A percentile compares a stretch with the other conserved stretches of the same genome.
Evolutionary conservation across 2,888 invertebrate species (phyloP).

Genomic region (Drosophila eohydei): DNA sequence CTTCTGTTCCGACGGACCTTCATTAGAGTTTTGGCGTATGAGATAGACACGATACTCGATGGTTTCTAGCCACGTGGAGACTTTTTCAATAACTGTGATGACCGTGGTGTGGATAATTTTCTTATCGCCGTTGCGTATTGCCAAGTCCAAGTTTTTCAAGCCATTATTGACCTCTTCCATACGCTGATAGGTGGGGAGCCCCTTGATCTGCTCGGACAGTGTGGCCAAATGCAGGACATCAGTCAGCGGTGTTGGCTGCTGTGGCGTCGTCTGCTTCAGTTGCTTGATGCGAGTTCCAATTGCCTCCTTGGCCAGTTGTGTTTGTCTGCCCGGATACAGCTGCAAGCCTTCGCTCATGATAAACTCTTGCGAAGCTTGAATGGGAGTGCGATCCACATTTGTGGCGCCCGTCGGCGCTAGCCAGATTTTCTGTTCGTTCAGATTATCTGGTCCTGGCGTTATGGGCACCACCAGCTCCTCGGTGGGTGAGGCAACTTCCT

Average conservation of each 20-base stretch:
- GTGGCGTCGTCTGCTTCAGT: constrained; percentile 85
- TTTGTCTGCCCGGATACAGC: constrained; percentile 78
- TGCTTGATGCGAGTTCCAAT: constrained; percentile 87
- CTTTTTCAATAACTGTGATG: constrained; percentile 91
- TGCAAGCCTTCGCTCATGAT: constrained; percentile 80
- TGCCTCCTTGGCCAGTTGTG: constrained; percentile 84
- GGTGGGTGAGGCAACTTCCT: constrained; percentile 86
- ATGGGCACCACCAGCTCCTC: constrained; percentile 85
- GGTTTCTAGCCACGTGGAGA: constrained; percentile 93
- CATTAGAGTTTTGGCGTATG: constrained; percentile 86
- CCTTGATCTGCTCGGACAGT: constrained; percentile 86
- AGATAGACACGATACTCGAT: constrained; percentile 92
- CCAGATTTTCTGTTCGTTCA: constrained; percentile 78
- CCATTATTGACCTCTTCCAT: constrained; percentile 87
- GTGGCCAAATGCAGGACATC: constrained; percentile 88
- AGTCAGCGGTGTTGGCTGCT: constrained; percentile 86
- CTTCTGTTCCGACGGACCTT: constrained; percentile 87
- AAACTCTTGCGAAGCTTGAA: constrained; percentile 72
- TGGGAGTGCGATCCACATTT: constrained; percentile 46
- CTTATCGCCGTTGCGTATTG: constrained; percentile 87
- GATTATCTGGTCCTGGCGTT: constrained; percentile 85
- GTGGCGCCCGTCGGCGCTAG: constrained; percentile 55
- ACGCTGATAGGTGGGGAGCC: constrained; percentile 86
- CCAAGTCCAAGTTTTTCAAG: constrained; percentile 83
- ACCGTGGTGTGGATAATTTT: constrained; percentile 89